Evolutionary conservation across 1,140 invertebrate genomes (phyloP), one percentile per base, ranked within the genome.

Genomic region (Pogonomyrmex barbatus): DNA sequence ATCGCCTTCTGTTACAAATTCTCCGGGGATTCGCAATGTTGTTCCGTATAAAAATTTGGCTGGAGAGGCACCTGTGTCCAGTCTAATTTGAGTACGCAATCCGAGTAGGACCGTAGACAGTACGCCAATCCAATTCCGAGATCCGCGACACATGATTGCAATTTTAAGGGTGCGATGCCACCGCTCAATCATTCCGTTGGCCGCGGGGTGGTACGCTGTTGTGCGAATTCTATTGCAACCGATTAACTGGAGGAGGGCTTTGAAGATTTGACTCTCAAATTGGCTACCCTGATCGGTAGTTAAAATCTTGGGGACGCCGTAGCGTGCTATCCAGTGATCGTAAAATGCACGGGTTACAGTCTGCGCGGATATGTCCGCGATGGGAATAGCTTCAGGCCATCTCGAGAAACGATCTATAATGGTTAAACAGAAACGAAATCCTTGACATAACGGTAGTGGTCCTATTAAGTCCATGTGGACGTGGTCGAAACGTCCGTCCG

Each of bases 331-430:
- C 88, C 91, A 93, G 6, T 60, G 65, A 2, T 65, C 17, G 56
- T 86, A 79, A 5, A 94, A 85, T 0, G 89, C 87, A 2, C 60
- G 24, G 0, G 90, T 90, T 0, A 93, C 85, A 0, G 89, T 88
- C 45, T 89, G 90, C 2, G 92, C 90, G 91, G 0, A 24, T 24
- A 24, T 24, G 78, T 92, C 76, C 3, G 70, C 1, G 0, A 93
- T 54, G 0, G 93, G 92, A 1, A 90, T 78, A 1, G 88, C 90
- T 36, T 92, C 91, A 9, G 91, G 88, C 91, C 92, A 93, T 9
- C 87, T 62, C 0, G 91, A 70, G 36, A 89, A 91, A 1, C 91
- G n/a, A 45, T 93, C 93, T 0, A 92, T 65, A n/a, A 83, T 83
- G 0, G 92, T 94, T 1, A 93, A 62, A 24, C 88, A 88, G 45